Evolutionary conservation across 1,140 invertebrate genomes (phyloP).

Genomic region (Hormaphis cornu): DNA sequence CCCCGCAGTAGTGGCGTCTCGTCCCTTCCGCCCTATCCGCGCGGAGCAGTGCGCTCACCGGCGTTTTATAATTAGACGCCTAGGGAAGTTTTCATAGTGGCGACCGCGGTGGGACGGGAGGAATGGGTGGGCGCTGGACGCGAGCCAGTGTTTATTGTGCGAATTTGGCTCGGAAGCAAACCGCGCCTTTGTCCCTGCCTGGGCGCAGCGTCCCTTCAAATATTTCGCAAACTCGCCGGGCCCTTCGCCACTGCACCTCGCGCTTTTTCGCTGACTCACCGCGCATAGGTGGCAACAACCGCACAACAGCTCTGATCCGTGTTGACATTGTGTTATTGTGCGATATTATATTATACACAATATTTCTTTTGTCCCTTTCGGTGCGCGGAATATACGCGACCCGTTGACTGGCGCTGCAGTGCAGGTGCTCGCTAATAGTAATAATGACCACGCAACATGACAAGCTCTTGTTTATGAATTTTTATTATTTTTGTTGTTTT

Average conservation of each 20-base stretch:
- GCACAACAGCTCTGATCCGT: no score
- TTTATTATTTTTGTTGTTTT: no score
- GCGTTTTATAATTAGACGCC: slow-evolving; percentile 23
- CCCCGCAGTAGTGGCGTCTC: no score
- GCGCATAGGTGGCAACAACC: no score
- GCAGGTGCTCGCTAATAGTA: no score
- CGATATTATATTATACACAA: not conserved
- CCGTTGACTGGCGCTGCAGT: not conserved
- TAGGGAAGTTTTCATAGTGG: slow-evolving; percentile 19
- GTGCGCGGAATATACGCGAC: not conserved
- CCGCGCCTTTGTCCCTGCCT: not conserved
- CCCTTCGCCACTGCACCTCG: not conserved
- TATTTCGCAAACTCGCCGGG: not conserved
- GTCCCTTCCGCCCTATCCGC: not conserved
- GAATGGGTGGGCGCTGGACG: no score
- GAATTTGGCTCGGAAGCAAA: slow-evolving; percentile 27
- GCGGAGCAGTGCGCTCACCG: not conserved
- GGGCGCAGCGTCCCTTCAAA: slow-evolving; percentile 13
- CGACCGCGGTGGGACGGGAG: not conserved
- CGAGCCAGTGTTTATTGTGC: slow-evolving; percentile 5
- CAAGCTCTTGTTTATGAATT: no score
- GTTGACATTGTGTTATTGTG: no score
- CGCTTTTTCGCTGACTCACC: not conserved
- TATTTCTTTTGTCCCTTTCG: not conserved
- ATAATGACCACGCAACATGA: no score